A percentile compares a stretch with the other conserved stretches of the same genome.
Evolutionary conservation across 2,113 vertebrate genomes (phyloP).

Genomic region (Phodopus roborovskii): DNA sequence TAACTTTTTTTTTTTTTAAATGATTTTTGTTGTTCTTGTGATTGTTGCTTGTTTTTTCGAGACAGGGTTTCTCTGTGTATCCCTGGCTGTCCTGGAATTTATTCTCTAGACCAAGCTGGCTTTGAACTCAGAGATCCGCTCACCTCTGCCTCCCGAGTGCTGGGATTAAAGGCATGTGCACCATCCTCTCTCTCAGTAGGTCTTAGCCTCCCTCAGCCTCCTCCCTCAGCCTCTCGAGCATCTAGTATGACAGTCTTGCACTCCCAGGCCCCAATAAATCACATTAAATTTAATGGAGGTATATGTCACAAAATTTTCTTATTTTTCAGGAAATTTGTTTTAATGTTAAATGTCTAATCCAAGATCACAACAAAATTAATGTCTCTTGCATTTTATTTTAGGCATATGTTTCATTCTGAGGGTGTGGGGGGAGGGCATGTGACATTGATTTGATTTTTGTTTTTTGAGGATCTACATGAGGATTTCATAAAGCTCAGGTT

Average conservation of each 20-base stretch:
- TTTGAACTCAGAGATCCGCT: too few relatives aligned
- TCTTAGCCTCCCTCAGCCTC: neutral
- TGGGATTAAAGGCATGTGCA: too few relatives aligned
- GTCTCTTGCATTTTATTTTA: neutral
- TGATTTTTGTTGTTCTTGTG: neutral
- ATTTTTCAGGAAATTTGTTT: neutral
- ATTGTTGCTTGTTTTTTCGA: neutral
- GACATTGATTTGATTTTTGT: neutral
- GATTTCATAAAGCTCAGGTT: neutral
- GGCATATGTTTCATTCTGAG: neutral
- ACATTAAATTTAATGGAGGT: neutral
- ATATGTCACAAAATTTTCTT: neutral
- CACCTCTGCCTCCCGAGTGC: too few relatives aligned
- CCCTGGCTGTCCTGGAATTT: too few relatives aligned
- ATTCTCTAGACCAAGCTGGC: too few relatives aligned
- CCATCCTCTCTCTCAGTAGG: neutral
- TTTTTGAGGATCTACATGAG: neutral
- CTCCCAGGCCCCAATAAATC: neutral
- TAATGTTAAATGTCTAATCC: neutral
- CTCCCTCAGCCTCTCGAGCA: neutral
- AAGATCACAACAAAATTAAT: conserved; percentile 17
- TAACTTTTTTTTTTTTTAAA: neutral
- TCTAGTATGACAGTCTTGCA: neutral
- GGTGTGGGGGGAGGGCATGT: neutral
- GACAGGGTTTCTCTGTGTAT: too few relatives aligned